phyloP scores from a whole-genome alignment of 2,888 invertebrate genomes.

The Lomographa bimaculata region DNA sequence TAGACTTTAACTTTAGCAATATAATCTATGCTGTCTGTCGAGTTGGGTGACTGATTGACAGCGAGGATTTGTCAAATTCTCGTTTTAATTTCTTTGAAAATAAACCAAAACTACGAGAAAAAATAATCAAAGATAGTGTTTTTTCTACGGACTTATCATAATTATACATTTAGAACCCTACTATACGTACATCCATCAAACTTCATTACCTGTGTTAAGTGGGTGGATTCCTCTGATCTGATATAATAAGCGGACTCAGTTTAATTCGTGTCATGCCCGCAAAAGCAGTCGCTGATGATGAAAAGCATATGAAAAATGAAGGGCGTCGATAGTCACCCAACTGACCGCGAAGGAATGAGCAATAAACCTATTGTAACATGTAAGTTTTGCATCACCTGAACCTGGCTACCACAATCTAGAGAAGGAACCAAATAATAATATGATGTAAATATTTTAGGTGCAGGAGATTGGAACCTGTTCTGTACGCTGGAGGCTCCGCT shows the following conservation, averaged over 20 bases:
- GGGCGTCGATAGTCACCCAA: slow-evolving; percentile 78
- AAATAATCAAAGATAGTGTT: slow-evolving; percentile 9
- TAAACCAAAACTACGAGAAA: slow-evolving; percentile 14
- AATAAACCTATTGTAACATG: slow-evolving; percentile 90
- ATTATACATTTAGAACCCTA: slow-evolving; percentile 1
- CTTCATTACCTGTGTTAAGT: slow-evolving; percentile 51
- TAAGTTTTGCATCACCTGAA: slow-evolving; percentile 70
- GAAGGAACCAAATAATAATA: no score
- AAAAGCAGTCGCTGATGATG: slow-evolving; percentile 70
- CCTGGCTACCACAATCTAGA: no score
- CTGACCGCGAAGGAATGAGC: slow-evolving; percentile 84
- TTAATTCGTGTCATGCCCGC: slow-evolving; percentile 72
- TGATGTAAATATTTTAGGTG: slow-evolving; percentile 87
- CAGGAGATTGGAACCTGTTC: slow-evolving; percentile 93
- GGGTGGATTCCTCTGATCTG: slow-evolving; percentile 63
- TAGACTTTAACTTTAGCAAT: no score
- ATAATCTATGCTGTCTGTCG: no score
- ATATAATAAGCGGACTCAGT: slow-evolving; percentile 49
- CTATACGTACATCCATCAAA: slow-evolving; percentile 17
- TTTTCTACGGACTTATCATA: slow-evolving; percentile 12
- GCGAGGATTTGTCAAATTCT: slow-evolving; percentile 60
- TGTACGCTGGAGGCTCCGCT: slow-evolving; percentile 91
- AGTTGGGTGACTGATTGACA: slow-evolving; percentile 64
- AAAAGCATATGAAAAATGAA: slow-evolving; percentile 79
- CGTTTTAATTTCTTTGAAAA: slow-evolving; percentile 37